Base-by-base conservation (phyloP, 2,888 invertebrate genomes). In the Timandra comae region DNA sequence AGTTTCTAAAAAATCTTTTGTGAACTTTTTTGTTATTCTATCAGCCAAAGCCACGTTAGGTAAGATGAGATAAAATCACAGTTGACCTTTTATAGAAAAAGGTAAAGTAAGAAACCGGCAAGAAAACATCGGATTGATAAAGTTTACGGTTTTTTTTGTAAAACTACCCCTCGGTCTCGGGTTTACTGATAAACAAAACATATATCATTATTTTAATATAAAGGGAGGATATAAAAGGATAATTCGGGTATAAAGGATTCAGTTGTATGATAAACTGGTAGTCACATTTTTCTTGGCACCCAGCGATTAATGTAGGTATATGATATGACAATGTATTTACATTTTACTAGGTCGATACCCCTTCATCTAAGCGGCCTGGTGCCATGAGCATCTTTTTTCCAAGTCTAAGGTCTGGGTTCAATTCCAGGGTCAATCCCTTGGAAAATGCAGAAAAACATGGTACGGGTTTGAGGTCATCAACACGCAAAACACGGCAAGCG, bases 181-280 rank as follows among this genome's bases (percentile, higher is more conserved):
- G 20, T 29, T 21, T 27, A 34, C 36, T 35, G 33, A 39, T 46
- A 43, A 43, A 43, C 43, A 41, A 41, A 39, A 38, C 41, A 41
- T 43, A 35, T 33, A 41, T 43, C 39, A 46, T 41, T 41, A 38
- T 38, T 39, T 36, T 25, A 43, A 35, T 43, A 38, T 36, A 40
- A 22, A 31, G 28, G 30, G 33, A 30, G 24, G 11, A 30, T 41
- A 13, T 25, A 34, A 41, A 38, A 30, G 38, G 28, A 32, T 33
- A n/a, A n/a, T 9, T 9, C 22, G 34, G 21, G 29, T 35, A 38
- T 27, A 32, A 40, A 32, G 30, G 35, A 47, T 41, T 43, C 41
- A 41, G 41, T 43, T 36, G 33, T 36, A 19, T 26, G 30, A 35
- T 24, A 41, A 38, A 30, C 30, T 29, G 21, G 3, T 29, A 30